These are phyloP conservation scores for Orussus abietinus DNA, from an alignment of 1,140 invertebrate genomes.

Conservation along the genomic window DNA sequence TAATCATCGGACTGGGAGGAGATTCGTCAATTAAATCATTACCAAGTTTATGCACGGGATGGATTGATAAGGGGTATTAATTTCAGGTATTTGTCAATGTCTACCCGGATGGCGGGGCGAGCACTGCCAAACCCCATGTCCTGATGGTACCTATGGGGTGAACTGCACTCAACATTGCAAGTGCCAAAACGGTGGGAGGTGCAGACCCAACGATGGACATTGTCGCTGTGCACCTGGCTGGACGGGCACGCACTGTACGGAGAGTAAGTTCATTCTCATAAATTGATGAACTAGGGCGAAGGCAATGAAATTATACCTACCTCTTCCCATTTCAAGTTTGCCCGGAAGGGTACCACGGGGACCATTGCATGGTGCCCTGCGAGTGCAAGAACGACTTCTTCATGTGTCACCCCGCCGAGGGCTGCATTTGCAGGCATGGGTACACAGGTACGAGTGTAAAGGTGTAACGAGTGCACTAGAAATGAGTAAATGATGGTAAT, in stretches of 20 bases:
- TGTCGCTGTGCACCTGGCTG: constrained; percentile 77
- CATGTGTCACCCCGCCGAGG: constrained; percentile 74
- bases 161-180: constrained; percentile 83
- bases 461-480: no score
- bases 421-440: constrained; percentile 78
- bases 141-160: constrained; percentile 76
- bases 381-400: constrained; percentile 70
- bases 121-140: constrained; percentile 76
- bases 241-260: constrained; percentile 74
- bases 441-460: constrained; percentile 60
- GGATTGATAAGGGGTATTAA: constrained; percentile 6
- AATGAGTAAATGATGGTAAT: no score
- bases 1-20: no score
- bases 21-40: background rate
- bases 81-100: constrained; percentile 75
- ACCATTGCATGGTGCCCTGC: constrained; percentile 80
- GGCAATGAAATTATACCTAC: no score
- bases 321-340: constrained; percentile 76
- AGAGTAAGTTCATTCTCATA: no score
- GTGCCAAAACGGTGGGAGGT: constrained; percentile 75
- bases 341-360: constrained; percentile 84
- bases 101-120: constrained; percentile 78
- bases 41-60: no score
- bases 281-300: no score
- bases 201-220: constrained; percentile 75